These are phyloP conservation scores for Melipona beecheii DNA, from an alignment of 2,888 invertebrate genomes.

Conservation along the genomic window DNA sequence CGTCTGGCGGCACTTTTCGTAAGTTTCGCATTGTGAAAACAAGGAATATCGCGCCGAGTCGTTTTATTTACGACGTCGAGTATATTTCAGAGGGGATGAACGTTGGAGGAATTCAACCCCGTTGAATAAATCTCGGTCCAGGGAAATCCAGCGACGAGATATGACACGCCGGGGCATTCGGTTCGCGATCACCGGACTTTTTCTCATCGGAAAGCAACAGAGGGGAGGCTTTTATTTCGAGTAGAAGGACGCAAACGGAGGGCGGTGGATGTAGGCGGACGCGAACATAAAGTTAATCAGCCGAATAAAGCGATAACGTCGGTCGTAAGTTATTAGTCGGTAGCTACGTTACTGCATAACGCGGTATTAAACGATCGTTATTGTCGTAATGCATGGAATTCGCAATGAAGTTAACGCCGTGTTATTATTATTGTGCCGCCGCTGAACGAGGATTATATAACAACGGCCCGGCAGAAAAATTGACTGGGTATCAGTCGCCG, in stretches of 20 bases:
- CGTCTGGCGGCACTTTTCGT: background rate
- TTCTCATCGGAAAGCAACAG: constrained; percentile 37
- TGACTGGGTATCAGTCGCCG: background rate
- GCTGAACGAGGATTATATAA: background rate
- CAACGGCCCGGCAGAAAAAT: constrained; percentile 13
- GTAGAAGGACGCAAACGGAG: constrained; percentile 19
- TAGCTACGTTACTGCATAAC: constrained; percentile 38
- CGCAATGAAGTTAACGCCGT: constrained; percentile 17
- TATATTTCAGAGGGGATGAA: background rate
- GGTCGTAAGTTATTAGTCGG: constrained; percentile 55
- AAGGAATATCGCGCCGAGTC: background rate
- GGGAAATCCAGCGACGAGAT: constrained; percentile 11
- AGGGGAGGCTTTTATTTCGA: constrained; percentile 30
- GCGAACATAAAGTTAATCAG: constrained; percentile 70
- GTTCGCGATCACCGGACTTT: constrained; percentile 39
- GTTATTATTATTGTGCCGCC: background rate
- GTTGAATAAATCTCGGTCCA: constrained; percentile 35
- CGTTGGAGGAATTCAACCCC: constrained; percentile 6
- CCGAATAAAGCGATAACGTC: constrained; percentile 70
- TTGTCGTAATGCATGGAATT: constrained; percentile 11
- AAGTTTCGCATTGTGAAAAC: too few relatives aligned
- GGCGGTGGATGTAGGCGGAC: background rate
- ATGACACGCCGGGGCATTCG: constrained; percentile 17
- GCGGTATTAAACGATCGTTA: constrained; percentile 37
- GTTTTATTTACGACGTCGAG: background rate